These are phyloP conservation scores for Chloropsis cyanopogon DNA, from an alignment of 2,113 vertebrate species.

Conservation along the genomic window DNA sequence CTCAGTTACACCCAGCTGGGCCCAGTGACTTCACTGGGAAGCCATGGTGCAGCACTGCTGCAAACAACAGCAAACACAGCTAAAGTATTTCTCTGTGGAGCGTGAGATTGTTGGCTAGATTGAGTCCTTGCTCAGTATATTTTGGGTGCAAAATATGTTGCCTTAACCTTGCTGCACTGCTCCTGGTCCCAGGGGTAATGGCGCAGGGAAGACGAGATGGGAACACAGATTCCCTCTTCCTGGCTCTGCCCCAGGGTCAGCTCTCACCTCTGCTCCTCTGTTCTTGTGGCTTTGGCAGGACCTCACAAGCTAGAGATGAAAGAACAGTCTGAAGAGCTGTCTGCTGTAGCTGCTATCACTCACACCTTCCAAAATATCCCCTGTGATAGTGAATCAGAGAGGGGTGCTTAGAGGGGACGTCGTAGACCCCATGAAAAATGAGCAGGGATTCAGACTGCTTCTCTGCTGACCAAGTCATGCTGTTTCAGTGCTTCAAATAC, in stretches of 20 bases:
- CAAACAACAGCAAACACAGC: background rate
- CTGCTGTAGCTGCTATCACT: background rate
- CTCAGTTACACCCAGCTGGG: slow-evolving; percentile 51
- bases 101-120: background rate
- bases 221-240: background rate
- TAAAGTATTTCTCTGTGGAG: background rate
- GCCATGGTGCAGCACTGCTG: background rate
- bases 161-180: background rate
- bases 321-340: background rate
- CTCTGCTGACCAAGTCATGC: background rate
- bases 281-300: background rate
- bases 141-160: background rate
- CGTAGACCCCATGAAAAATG: background rate
- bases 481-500: background rate
- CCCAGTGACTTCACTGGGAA: slow-evolving; percentile 39
- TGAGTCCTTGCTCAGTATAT: background rate
- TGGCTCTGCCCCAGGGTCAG: background rate
- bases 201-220: background rate
- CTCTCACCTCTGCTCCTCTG: background rate
- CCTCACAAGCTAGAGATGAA: background rate
- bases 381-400: background rate
- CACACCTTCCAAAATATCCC: background rate
- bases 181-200: background rate
- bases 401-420: background rate
- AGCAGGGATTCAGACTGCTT: background rate